Percentiles rank a stretch among this genome's conserved stretches.
phyloP scores from a whole-genome alignment of 2,888 invertebrate genomes.

The Synergus japonicus region DNA sequence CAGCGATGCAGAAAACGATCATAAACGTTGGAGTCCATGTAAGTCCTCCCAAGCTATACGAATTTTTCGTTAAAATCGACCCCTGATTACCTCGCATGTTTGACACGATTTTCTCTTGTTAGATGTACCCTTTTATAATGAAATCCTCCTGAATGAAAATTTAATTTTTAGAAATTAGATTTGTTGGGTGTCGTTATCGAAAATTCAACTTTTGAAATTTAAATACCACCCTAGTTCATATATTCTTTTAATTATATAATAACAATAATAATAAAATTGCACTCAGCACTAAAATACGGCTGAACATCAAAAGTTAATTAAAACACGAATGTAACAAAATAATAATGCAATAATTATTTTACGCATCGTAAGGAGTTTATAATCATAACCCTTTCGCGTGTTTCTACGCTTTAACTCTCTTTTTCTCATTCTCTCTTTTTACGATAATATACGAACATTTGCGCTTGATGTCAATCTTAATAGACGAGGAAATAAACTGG shows the following conservation, averaged over 20 bases:
- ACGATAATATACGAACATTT: conserved; percentile 1
- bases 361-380: background rate
- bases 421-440: background rate
- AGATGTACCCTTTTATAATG: background rate
- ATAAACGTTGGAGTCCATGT: conserved; percentile 71
- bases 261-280: no score
- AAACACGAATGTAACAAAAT: background rate
- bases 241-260: no score
- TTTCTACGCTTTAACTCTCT: background rate
- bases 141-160: background rate
- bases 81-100: conserved; percentile 60
- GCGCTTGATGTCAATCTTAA: background rate
- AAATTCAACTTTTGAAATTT: no score
- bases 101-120: background rate
- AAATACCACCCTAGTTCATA: no score
- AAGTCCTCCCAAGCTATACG: conserved; percentile 76
- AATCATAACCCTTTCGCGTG: background rate
- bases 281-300: no score
- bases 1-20: conserved; percentile 80
- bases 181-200: no score
- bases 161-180: background rate
- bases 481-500: background rate
- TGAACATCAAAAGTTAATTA: background rate
- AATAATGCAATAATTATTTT: background rate
- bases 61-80: conserved; percentile 53